Conservation (phyloP, 2,113 vertebrate genomes). For the Leptocoma aspasia region DNA sequence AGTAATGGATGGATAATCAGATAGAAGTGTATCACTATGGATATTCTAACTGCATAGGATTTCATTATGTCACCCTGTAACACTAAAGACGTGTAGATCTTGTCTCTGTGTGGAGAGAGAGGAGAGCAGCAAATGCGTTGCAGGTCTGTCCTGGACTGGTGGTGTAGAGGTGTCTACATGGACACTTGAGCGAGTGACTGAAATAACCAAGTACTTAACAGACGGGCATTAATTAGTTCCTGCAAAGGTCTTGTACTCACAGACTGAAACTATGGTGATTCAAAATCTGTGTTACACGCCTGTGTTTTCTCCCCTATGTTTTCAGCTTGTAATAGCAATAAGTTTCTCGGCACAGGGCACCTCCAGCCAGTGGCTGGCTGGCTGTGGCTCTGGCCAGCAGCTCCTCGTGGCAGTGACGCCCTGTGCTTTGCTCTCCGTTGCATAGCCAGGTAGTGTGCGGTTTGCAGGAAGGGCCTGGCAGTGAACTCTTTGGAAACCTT, state of each 20-base stretch:
- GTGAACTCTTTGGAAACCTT: not conserved
- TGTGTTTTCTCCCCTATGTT: not conserved
- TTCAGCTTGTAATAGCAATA: slow-evolving; percentile 51
- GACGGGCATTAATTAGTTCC: slow-evolving; percentile 36
- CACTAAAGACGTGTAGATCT: not conserved
- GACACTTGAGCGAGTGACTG: not conserved
- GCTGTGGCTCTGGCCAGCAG: not conserved
- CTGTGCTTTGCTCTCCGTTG: not conserved
- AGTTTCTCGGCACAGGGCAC: slow-evolving; percentile 19
- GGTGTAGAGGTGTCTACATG: not conserved
- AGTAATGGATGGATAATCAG: slow-evolving; percentile 47
- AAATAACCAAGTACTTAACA: not conserved
- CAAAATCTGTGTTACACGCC: not conserved
- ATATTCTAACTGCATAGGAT: not conserved
- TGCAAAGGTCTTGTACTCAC: not conserved
- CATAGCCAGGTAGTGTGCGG: not conserved
- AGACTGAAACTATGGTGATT: not conserved
- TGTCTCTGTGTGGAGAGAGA: not conserved
- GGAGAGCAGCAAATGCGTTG: not conserved
- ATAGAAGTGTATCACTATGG: not conserved
- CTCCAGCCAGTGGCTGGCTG: not conserved
- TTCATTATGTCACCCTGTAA: slow-evolving; percentile 41
- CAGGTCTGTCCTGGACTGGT: not conserved
- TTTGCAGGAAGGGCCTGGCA: not conserved
- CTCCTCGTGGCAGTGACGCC: not conserved